These are phyloP conservation scores for Ecliptopera silaceata DNA, from an alignment of 2,888 invertebrate genomes.

Conservation along the genomic window DNA sequence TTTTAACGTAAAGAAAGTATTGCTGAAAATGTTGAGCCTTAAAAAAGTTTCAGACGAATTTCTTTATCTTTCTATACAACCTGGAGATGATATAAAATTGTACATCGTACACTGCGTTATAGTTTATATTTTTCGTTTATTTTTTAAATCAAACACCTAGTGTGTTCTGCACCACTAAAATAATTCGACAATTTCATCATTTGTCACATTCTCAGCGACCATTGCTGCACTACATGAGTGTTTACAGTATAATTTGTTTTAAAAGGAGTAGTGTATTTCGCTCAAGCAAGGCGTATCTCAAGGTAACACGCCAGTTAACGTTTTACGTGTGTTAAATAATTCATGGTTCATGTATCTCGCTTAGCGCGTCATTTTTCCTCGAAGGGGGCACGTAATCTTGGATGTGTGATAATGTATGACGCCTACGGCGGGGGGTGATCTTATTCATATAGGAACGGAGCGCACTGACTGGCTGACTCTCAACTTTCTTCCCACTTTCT, in stretches of 20 bases:
- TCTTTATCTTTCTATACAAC: conserved; percentile 1
- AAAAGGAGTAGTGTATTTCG: conserved; percentile 4
- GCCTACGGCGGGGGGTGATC: conserved; percentile 10
- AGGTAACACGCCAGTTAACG: conserved; percentile 25
- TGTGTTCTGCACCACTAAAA: background rate
- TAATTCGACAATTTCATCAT: background rate
- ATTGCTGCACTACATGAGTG: background rate
- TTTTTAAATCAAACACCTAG: background rate
- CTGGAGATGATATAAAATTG: background rate
- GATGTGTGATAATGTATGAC: conserved; percentile 25
- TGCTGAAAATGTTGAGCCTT: conserved; percentile 16
- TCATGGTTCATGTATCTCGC: conserved; percentile 39
- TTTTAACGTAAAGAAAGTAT: conserved; percentile 15
- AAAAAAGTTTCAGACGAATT: conserved; percentile 18
- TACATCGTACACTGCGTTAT: background rate
- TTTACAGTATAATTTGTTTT: background rate
- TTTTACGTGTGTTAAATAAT: conserved; percentile 39
- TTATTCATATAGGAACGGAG: background rate
- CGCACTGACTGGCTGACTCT: background rate
- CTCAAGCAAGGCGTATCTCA: background rate
- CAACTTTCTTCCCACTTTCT: background rate
- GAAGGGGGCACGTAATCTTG: conserved; percentile 21
- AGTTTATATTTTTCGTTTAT: background rate
- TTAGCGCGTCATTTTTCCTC: conserved; percentile 40
- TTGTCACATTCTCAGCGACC: background rate